Percentiles rank a stretch among this genome's conserved stretches.
Evolutionary conservation across 2,797 vertebrate species (phyloP).

Genomic region (Falco naumanni): DNA sequence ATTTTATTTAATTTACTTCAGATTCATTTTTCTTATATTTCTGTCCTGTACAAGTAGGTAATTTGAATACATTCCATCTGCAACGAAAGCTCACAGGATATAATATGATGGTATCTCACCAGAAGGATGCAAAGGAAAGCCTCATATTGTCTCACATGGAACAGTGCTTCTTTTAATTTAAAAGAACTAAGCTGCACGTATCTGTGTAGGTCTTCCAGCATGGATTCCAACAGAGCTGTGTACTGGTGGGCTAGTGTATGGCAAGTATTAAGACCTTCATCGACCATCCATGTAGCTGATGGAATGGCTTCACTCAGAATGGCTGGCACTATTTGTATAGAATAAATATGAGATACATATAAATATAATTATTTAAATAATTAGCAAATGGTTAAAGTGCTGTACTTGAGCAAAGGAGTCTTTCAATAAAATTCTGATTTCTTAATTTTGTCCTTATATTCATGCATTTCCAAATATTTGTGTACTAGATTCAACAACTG

Average conservation of each 20-base stretch:
- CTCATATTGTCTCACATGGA: constrained; percentile 88
- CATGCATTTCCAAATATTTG: not conserved
- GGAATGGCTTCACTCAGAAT: constrained; percentile 80
- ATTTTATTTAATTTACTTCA: not conserved
- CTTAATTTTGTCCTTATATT: not conserved
- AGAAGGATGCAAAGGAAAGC: constrained; percentile 85
- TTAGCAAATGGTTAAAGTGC: not conserved
- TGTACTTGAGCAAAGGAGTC: not conserved
- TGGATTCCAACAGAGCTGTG: constrained; percentile 84
- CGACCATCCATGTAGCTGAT: constrained; percentile 61
- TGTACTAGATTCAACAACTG: not conserved
- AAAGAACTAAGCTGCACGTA: constrained; percentile 16
- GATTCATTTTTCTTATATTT: not conserved
- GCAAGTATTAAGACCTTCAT: constrained; percentile 74
- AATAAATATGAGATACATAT: not conserved
- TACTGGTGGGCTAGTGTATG: constrained; percentile 79
- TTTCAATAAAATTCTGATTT: not conserved
- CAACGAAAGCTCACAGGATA: not conserved
- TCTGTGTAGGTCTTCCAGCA: constrained; percentile 17
- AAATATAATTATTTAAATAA: not conserved
- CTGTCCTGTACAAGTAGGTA: not conserved
- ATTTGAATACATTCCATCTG: not conserved
- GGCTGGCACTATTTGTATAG: constrained; percentile 79
- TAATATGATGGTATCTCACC: constrained; percentile 77
- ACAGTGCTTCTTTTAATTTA: constrained; percentile 85